Base-by-base conservation (phyloP, 2,113 vertebrate species). In the Carassius auratus region DNA sequence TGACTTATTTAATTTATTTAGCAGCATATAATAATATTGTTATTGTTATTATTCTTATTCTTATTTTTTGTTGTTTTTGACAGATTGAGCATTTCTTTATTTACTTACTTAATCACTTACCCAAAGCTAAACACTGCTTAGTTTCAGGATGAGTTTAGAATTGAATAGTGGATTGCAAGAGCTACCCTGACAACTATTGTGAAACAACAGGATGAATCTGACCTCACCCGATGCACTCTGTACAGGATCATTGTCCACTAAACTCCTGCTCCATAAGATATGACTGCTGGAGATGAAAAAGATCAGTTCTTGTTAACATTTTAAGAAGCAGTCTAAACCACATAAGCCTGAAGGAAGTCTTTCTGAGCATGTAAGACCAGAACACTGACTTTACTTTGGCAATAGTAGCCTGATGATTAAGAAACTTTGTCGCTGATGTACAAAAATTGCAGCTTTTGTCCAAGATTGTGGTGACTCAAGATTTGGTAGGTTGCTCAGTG, bases 371-470 rank as follows among this genome's bases (percentile, higher is more conserved):
- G 77, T 42, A 26, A 62, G 77, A 79, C 57, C 77, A 45, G 21
- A 17, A 21, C 33, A 42, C 12, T 38, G 55, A 61, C 55, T 79
- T 79, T 61, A 62, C 77, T 79, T 62, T 79, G 77, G 36, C 77
- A 79, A 7, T 8, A n/a, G 33, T 42, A 79, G 77, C 77, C 77
- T 61, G 21, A 42, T 23, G 57, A 79, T 79, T 79, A 79, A 42
- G 55, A 79, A 79, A 62, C 76, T 62, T 79, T 79, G 76, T 36
- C n/a, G 3, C 21, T 78, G 50, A 76, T 76, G 76, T 42, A n/a
- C 76, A 78, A 38, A 78, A 59, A 61, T 38, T 15, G 55, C 55
- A 79, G 76, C 2, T 61, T 59, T 45, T 79, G 13, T 79, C 36
- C 77, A 79, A 36, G 55, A 78, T 62, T 61, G 77, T 79, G 57